Base-by-base conservation (phyloP, 35 echinoderm and acorn worm genomes). In the Acanthaster planci region DNA sequence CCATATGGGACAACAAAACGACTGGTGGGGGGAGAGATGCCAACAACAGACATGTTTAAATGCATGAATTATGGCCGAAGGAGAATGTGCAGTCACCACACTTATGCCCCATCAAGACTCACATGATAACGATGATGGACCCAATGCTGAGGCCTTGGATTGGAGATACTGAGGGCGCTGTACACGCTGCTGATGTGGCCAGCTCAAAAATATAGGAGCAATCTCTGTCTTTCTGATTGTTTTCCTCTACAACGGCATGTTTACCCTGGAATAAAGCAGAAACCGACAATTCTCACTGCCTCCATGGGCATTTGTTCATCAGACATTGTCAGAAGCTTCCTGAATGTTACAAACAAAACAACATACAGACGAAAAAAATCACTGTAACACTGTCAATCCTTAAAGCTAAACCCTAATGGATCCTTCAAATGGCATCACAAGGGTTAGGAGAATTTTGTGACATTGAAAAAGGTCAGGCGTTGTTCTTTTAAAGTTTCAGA, bases 191-290 rank as follows among this genome's bases (percentile, higher is more conserved):
- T 51, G 37, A 76, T 30, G 87, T 81, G 12, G 58, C 38, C 50
- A 94, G 39, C 39, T 94, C 92, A 90, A 94, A 94, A 77, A 94
- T 58, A 86, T 94, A 94, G 57, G 84, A 94, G 39, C 92, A 94
- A 57, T 89, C 92, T n/a, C 5, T 10, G 18, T 50, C 72, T 67
- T 86, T 89, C 0, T 90, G 39, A 8, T 53, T 86, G 60, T 94
- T 94, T 56, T 94, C 92, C 57, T 89, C 92, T 21, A 94, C 29
- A 36, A 94, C 38, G 9, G 2, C 8, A 42, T 3, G 0, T 35
- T 2, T 86, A n/a, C 52, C 84, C 92, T 94, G 72, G 21, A 90
- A 90, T 8, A 23, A 68, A 14, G 30, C 52, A 37, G 38, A 80
- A 82, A 82, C 12, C 32, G 56, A 7, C 52, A n/a, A 77, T 18